A percentile compares a stretch with the other conserved stretches of the same genome.
phyloP scores from a whole-genome alignment of 2,888 invertebrate species.

The Caenorhabditis imperialis region DNA sequence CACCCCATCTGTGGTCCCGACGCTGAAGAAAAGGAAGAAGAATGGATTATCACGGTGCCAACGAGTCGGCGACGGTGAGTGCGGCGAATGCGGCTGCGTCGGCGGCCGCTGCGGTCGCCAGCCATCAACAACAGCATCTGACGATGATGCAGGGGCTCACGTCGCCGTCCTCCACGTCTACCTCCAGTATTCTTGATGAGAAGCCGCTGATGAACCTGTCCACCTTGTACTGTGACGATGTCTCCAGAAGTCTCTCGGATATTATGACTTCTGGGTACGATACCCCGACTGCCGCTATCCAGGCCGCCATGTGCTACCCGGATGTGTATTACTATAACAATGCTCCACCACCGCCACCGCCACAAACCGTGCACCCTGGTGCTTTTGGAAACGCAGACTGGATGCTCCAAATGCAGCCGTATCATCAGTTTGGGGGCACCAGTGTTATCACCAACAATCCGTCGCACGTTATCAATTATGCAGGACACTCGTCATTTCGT shows the following conservation, averaged over 20 bases:
- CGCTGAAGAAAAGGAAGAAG: background rate
- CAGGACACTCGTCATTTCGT: slow-evolving; percentile 28
- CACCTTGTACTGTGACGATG: slow-evolving; percentile 20
- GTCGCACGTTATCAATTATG: slow-evolving; percentile 31
- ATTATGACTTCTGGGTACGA: slow-evolving; percentile 27
- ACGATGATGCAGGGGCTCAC: slow-evolving; percentile 21
- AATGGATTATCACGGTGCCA: slow-evolving; percentile 3
- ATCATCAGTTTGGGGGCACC: slow-evolving; percentile 13
- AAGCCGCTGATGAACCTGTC: slow-evolving; percentile 17
- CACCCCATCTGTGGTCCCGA: slow-evolving; percentile 4
- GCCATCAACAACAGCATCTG: slow-evolving; percentile 30
- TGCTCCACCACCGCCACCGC: slow-evolving; percentile 18
- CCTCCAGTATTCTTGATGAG: slow-evolving; percentile 8
- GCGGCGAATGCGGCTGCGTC: slow-evolving; percentile 37
- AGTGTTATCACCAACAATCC: slow-evolving; percentile 28
- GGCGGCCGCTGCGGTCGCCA: slow-evolving; percentile 21
- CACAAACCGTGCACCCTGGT: slow-evolving; percentile 1
- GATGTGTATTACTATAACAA: slow-evolving; percentile 43
- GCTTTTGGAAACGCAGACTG: background rate
- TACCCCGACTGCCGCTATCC: slow-evolving; percentile 15
- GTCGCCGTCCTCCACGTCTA: background rate
- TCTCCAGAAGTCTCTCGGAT: slow-evolving; percentile 29
- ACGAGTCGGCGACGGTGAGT: slow-evolving; percentile 15
- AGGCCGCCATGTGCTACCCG: slow-evolving; percentile 31
- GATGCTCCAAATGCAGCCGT: slow-evolving; percentile 47